These are phyloP conservation scores for Carcharodon carcharias DNA, from an alignment of 2,797 vertebrate genomes.

Conservation along the genomic window DNA sequence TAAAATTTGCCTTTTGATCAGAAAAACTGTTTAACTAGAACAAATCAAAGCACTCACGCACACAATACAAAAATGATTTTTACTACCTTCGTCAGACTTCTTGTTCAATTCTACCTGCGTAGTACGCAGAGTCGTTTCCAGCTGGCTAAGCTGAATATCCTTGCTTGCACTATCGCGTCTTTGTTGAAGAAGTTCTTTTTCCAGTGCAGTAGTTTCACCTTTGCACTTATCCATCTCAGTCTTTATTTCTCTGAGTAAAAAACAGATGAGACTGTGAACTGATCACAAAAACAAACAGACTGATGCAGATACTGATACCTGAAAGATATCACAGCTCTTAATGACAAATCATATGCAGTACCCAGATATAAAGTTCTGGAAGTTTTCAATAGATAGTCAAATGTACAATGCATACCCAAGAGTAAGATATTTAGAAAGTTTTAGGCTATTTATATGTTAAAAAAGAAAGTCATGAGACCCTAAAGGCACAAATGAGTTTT, in stretches of 20 bases:
- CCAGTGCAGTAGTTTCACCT: constrained; percentile 62
- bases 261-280: not conserved
- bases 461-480: not conserved
- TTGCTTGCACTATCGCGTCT: constrained; percentile 72
- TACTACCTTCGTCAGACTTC: constrained; percentile 61
- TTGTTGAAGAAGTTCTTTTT: constrained; percentile 63
- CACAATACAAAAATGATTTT: constrained; percentile 32
- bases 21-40: not conserved
- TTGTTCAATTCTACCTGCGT: constrained; percentile 70
- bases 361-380: not conserved
- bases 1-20: not conserved
- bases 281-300: not conserved
- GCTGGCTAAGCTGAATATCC: constrained; percentile 64
- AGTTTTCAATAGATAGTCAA: not conserved
- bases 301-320: not conserved
- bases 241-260: constrained; percentile 52
- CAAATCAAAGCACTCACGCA: not conserved
- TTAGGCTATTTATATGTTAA: not conserved
- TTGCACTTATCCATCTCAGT: constrained; percentile 63
- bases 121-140: constrained; percentile 77
- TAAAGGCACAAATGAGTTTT: not conserved
- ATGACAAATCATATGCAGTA: not conserved
- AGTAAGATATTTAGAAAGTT: not conserved
- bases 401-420: not conserved
- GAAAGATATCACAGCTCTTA: not conserved